Percentiles rank a stretch among this genome's conserved stretches.
Evolutionary conservation across 2,888 invertebrate species (phyloP).

Genomic region (Himalopsyche kuldschensis): DNA sequence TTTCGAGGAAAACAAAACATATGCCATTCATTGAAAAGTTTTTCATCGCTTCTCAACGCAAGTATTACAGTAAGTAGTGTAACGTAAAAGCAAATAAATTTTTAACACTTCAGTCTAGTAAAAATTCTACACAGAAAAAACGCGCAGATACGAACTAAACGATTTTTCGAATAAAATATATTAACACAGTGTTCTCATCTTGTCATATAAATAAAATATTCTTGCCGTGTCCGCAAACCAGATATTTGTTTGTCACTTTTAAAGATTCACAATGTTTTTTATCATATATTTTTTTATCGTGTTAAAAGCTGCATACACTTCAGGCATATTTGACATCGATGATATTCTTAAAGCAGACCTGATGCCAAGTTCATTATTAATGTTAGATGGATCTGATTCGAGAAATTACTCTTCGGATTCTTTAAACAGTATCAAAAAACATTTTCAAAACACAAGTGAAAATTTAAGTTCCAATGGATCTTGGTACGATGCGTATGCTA

Average conservation of each 20-base stretch:
- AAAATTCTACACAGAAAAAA: too few species aligned
- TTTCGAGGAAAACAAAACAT: too few species aligned
- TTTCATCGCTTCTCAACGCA: too few species aligned
- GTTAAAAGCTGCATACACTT: not conserved
- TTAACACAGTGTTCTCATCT: too few species aligned
- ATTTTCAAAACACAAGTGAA: conserved; percentile 26
- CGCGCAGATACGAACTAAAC: too few species aligned
- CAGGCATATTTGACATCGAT: conserved; percentile 56
- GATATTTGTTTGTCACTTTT: not conserved
- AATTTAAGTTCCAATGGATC: conserved; percentile 58
- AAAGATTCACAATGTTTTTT: not conserved
- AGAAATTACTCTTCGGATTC: conserved; percentile 41
- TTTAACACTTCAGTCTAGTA: too few species aligned
- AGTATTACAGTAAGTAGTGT: too few species aligned
- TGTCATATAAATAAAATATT: too few species aligned
- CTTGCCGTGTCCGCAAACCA: too few species aligned
- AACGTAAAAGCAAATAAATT: too few species aligned
- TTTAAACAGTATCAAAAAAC: conserved; percentile 32
- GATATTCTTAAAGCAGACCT: conserved; percentile 71
- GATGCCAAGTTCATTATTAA: conserved; percentile 68
- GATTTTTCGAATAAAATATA: too few species aligned
- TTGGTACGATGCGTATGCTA: conserved; percentile 64
- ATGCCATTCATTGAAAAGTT: too few species aligned
- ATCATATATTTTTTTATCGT: not conserved
- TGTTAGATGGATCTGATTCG: conserved; percentile 47